A percentile compares a stretch with the other conserved stretches of the same genome.
Evolutionary conservation across 1,140 invertebrate genomes (phyloP).

Genomic region (Pararge aegeria): DNA sequence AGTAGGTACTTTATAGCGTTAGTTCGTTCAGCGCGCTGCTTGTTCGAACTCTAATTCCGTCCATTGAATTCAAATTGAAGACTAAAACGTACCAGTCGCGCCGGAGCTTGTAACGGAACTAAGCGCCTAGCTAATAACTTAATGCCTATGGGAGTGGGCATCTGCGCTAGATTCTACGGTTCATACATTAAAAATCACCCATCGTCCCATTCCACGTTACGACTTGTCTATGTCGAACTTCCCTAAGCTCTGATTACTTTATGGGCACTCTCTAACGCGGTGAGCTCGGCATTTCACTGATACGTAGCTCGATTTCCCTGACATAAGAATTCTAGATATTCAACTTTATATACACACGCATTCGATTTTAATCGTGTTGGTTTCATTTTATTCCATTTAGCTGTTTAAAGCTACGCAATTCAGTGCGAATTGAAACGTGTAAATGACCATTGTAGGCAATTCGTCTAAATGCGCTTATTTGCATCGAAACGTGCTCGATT

Average conservation of each 20-base stretch:
- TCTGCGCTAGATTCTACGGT: constrained; percentile 47
- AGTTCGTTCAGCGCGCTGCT: constrained; percentile 45
- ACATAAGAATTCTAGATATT: constrained; percentile 59
- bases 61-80: constrained; percentile 77
- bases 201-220: constrained; percentile 30
- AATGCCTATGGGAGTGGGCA: constrained; percentile 71
- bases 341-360: constrained; percentile 33
- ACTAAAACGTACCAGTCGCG: constrained; percentile 60
- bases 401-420: constrained; percentile 59
- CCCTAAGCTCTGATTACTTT: constrained; percentile 40
- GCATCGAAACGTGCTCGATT: constrained; percentile 61
- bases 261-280: constrained; percentile 26
- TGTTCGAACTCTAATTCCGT: constrained; percentile 64
- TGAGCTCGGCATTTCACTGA: constrained; percentile 21
- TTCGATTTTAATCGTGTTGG: constrained; percentile 33
- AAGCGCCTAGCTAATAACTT: constrained; percentile 72
- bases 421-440: constrained; percentile 62
- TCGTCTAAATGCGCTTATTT: constrained; percentile 68
- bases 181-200: constrained; percentile 43
- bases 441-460: constrained; percentile 69
- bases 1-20: constrained; percentile 54
- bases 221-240: constrained; percentile 33
- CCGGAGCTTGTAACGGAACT: constrained; percentile 55
- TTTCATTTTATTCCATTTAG: constrained; percentile 67
- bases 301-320: constrained; percentile 12